These are phyloP conservation scores for Pseudochaenichthys georgianus DNA, from an alignment of 2,797 vertebrate genomes.

Conservation along the genomic window DNA sequence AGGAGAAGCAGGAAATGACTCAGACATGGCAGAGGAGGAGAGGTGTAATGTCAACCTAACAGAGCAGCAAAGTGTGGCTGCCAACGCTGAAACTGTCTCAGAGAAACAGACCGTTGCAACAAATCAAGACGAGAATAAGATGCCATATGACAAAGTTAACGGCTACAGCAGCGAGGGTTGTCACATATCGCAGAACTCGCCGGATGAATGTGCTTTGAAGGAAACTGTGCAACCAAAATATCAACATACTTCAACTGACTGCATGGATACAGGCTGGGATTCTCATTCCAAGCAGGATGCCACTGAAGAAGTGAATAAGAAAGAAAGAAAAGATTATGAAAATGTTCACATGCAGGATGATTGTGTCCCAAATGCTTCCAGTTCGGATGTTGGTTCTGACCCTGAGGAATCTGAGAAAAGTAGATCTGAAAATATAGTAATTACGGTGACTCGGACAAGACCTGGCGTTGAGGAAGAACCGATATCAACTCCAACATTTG, in stretches of 20 bases:
- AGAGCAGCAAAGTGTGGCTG: conserved; percentile 20
- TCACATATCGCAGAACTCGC: background rate
- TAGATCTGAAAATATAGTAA: conserved; percentile 19
- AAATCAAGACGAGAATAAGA: conserved; percentile 18
- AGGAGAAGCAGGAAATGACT: no score
- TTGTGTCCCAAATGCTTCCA: background rate
- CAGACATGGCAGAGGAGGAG: conserved; percentile 74
- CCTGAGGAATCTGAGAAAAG: conserved; percentile 2
- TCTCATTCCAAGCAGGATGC: background rate
- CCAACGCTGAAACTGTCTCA: conserved; percentile 8
- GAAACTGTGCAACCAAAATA: background rate
- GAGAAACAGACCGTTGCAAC: conserved; percentile 6
- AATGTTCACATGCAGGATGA: background rate
- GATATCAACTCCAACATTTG: background rate
- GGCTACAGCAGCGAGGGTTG: background rate
- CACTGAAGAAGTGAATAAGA: background rate
- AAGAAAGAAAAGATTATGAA: background rate
- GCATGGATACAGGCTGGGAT: conserved; percentile 17
- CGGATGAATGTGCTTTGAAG: background rate
- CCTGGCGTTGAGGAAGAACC: conserved; percentile 30
- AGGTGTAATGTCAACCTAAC: conserved; percentile 29
- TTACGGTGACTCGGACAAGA: conserved; percentile 31
- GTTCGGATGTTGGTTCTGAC: conserved; percentile 2
- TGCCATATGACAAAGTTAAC: background rate
- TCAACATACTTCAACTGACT: conserved; percentile 30